Evolutionary conservation across 2,113 vertebrate genomes (phyloP), one percentile per base, ranked within the genome.

Genomic region (Chaetodon trifascialis): DNA sequence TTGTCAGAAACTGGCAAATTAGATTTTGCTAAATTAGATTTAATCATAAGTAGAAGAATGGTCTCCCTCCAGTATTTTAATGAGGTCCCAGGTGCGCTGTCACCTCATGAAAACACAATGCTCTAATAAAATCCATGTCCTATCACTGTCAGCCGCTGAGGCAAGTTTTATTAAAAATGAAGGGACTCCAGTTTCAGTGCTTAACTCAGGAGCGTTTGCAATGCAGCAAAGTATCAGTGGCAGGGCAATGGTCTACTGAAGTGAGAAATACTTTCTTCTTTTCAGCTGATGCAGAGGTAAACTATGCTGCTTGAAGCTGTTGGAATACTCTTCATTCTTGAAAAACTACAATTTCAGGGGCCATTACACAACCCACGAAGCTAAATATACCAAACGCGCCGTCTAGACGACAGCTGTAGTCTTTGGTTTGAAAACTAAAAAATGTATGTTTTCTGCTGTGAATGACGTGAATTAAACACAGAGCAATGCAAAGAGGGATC

Each of bases 91-190:
- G 72, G 79, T 74, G 75, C 25, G 16, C 42, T 54, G 56, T 86
- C 73, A 81, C 52, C 51, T 79, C 66, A 16, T 68, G 55, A 80
- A 86, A 86, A 91, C 64, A 82, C 42, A 79, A 51, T 74, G 49
- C 46, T 49, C 49, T 38, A 80, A 82, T 74, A 80, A 80, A 85
- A 76, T 62, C 34, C 51, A 66, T 68, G 12, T 75, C 72, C 56
- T 59, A 76, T 88, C 73, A 83, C 42, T 55, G 40, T 66, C 51
- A 66, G 69, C 30, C n/a, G 68, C 68, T 21, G 7, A 68, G 44
- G 40, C 36, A 49, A 44, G 36, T 76, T 79, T 80, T 46, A 60
- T 47, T 73, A 82, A 54, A 79, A 81, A 73, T 76, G 47, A 86
- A 76, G 21, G 6, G 52, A 55, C 58, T 68, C 75, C 46, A 38